Evolutionary conservation across 2,888 invertebrate species (phyloP), one percentile per base, ranked within the genome.

Genomic region (Caenorhabditis virilis): DNA sequence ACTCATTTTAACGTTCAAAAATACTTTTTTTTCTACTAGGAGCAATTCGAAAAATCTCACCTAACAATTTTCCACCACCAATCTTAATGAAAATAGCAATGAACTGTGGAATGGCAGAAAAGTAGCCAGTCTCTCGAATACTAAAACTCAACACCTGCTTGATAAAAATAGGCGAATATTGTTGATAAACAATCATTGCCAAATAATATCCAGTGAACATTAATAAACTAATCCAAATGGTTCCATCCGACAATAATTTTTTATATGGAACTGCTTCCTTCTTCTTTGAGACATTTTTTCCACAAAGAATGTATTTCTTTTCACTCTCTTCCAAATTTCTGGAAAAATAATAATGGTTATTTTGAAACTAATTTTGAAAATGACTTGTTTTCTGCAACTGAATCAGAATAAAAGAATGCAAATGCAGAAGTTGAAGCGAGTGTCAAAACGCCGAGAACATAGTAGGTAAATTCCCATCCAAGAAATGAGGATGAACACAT

Each of bases 181-280:
- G 65, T 52, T 72, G 72, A 55, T 72, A 72, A 20, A 67, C 57
- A 41, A 72, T 72, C 72, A 72, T 72, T 2, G 69, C 72, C 25
- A 69, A 25, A 30, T 72, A 72, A 43, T 72, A 72, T 2, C 69
- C 72, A 25, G 50, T 58, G 42, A 72, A 72, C 55, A 72, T 65
- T 7, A 72, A n/a, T 18, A 72, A 53, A 58, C 69, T 62, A 25
- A 69, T 63, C 69, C 68, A 68, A 16, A 72, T 66, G 7, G 65
- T 65, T 22, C 41, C 43, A 26, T 69, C 69, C 15, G 51, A 47
- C 3, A 69, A 50, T 7, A 72, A 35, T 6, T 45, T 20, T n/a
- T 36, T 30, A 33, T 66, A 60, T 15, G 59, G 59, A n/a, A 56
- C 57, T n/a, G 45, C 13, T 30, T 66, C 57, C 18, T 61, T 66